A percentile compares a stretch with the other conserved stretches of the same genome.
Conservation (phyloP, 2,113 vertebrate species). For the Spea bombifrons region DNA sequence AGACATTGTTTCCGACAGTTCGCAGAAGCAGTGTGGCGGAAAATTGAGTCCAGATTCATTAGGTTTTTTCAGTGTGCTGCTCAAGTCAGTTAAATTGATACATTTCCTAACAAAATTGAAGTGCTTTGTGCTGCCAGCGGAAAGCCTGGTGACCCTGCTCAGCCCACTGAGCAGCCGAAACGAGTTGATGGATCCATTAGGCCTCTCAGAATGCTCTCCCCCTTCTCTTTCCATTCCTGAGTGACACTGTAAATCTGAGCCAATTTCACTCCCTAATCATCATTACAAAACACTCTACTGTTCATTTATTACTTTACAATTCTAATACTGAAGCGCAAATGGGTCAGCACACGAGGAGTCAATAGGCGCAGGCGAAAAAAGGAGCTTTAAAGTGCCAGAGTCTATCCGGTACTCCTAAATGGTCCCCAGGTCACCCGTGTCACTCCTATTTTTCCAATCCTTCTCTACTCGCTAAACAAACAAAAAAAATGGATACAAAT, state of each 20-base stretch:
- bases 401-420: conserved; percentile 51
- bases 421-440: conserved; percentile 12
- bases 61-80: conserved; percentile 92
- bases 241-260: conserved; percentile 99
- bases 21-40: conserved; percentile 98
- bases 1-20: conserved; percentile 98
- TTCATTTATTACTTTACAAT: conserved; percentile 91
- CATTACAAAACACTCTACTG: conserved; percentile 98
- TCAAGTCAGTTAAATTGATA: conserved; percentile 99
- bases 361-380: conserved; percentile 54
- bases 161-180: conserved; percentile 96
- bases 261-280: conserved; percentile 99
- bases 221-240: conserved; percentile 82
- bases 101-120: conserved; percentile 99
- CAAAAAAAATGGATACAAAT: conserved; percentile 6
- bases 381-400: conserved; percentile 73
- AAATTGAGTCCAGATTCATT: conserved; percentile 99
- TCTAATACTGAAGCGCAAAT: conserved; percentile 77
- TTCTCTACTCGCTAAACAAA: neutral
- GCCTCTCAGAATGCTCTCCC: conserved; percentile 88
- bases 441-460: conserved; percentile 20
- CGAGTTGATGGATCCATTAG: conserved; percentile 99
- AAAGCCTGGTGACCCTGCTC: conserved; percentile 98
- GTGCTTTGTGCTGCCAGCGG: conserved; percentile 99
- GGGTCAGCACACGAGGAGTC: conserved; percentile 65